Evolutionary conservation across 2,797 vertebrate genomes (phyloP).

Genomic region (Lepus townsendii): DNA sequence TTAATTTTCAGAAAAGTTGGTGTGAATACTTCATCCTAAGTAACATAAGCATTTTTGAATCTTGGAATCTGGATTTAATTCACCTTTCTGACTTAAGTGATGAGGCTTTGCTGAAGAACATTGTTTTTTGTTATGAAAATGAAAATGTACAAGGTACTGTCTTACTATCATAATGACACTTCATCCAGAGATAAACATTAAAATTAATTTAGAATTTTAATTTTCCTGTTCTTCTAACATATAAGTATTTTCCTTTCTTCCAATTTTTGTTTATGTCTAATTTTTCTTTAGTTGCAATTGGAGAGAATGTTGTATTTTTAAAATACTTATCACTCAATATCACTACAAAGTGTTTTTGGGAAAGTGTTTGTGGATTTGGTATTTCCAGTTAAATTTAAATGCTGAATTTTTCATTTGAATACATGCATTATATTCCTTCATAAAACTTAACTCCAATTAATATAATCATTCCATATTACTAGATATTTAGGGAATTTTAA

Average conservation of each 20-base stretch:
- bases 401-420: background rate
- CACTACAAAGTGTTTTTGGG: background rate
- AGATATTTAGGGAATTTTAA: slow-evolving; percentile 28
- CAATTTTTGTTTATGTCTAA: background rate
- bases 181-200: background rate
- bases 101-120: slow-evolving; percentile 84
- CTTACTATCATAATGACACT: slow-evolving; percentile 6
- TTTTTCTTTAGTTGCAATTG: slow-evolving; percentile 24
- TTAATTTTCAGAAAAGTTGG: slow-evolving; percentile 79
- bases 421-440: background rate
- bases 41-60: slow-evolving; percentile 58
- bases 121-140: slow-evolving; percentile 85
- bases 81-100: slow-evolving; percentile 85
- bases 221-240: background rate
- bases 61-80: slow-evolving; percentile 78
- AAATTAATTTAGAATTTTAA: background rate
- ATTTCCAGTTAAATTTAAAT: slow-evolving; percentile 16
- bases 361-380: slow-evolving; percentile 20
- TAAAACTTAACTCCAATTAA: background rate
- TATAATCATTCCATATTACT: background rate
- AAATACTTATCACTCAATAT: slow-evolving; percentile 24
- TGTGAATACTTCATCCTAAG: slow-evolving; percentile 81
- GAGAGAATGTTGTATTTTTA: background rate
- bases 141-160: slow-evolving; percentile 81
- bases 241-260: slow-evolving; percentile 17